phyloP scores from a whole-genome alignment of 2,113 vertebrate species.

The Otis tarda region DNA sequence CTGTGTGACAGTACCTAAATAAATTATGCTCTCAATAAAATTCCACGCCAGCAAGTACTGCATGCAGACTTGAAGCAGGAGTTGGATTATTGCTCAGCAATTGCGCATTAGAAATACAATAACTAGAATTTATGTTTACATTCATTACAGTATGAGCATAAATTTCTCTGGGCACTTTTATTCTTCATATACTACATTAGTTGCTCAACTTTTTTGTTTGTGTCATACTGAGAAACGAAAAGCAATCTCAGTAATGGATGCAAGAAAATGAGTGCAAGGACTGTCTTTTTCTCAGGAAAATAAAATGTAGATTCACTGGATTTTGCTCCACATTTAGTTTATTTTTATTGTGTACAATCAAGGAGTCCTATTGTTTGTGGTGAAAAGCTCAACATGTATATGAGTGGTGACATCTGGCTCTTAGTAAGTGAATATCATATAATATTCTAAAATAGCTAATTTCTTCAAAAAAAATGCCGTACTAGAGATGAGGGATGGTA shows the following conservation, averaged over 20 bases:
- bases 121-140: not conserved
- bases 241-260: not conserved
- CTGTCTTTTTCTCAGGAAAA: not conserved
- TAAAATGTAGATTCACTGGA: not conserved
- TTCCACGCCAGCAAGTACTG: not conserved
- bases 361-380: not conserved
- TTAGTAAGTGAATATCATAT: not conserved
- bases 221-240: not conserved
- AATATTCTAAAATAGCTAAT: not conserved
- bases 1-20: not conserved
- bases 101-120: not conserved
- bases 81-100: not conserved
- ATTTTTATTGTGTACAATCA: not conserved
- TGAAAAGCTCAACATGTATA: not conserved
- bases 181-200: not conserved
- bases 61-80: not conserved
- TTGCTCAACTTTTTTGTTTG: not conserved
- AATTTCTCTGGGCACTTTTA: not conserved
- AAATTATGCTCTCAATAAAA: conserved; percentile 14
- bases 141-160: not conserved
- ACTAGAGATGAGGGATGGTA: not conserved
- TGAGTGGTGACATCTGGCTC: not conserved
- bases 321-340: not conserved
- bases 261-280: not conserved
- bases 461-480: not conserved